Evolutionary conservation across 1,140 invertebrate species (phyloP), one percentile per base, ranked within the genome.

Genomic region (Zaprionus inermis): DNA sequence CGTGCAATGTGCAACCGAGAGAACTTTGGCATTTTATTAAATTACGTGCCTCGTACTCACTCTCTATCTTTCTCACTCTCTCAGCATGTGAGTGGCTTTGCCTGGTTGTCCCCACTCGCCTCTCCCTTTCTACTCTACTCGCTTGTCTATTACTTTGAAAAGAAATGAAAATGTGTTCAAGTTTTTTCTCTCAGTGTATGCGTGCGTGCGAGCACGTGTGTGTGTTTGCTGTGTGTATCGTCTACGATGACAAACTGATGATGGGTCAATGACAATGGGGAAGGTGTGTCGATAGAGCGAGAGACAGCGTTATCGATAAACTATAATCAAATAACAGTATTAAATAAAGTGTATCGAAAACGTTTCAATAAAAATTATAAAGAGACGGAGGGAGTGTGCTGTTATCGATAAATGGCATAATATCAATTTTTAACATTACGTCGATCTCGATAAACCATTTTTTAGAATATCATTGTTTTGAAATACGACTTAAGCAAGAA

Each of bases 11-110:
- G 81, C 81, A 74, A 73, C 72, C 41, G 54, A 84, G 81, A 44
- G 38, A 73, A 84, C 81, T 84, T 72, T 80, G 81, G 81, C 77
- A 81, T 85, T 85, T 84, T 85, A 84, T 84, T 81, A 81, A 84
- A 84, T 84, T 85, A 84, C 81, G 81, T 84, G 81, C 72, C 52
- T 78, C 61, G 32, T 36, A 38, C 51, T 67, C 24, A 5, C 63
- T 20, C 61, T 20, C 30, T 58, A 16, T 60, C 49, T 20, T n/a
- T 63, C 38, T 52, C 32, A 10, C 52, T 14, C 55, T 49, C 18
- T 44, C 70, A 5, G 36, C 44, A 34, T 71, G 70, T 67, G 61
- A 49, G 80, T 78, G 63, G 49, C 49, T 28, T 28, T n/a, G n/a
- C n/a, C n/a, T n/a, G n/a, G n/a, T n/a, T n/a, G n/a, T n/a, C n/a